Percentiles rank a stretch among this genome's conserved stretches.
These are phyloP conservation scores for Premnoplex brunnescens DNA, from an alignment of 2,797 vertebrate species.

Conservation along the genomic window DNA sequence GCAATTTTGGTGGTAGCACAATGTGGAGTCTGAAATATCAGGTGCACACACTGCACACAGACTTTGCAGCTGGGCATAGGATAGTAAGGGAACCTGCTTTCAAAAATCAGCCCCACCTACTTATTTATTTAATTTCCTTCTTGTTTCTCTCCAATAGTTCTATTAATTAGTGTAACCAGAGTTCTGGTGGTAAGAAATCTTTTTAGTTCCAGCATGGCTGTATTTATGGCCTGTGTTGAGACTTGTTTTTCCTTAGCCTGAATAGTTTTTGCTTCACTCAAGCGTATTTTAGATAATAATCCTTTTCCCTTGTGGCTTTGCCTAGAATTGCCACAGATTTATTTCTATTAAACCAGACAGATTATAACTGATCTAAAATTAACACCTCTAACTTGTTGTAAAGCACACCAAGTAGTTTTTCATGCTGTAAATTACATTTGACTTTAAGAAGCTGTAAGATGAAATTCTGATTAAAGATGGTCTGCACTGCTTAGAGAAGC, in stretches of 20 bases:
- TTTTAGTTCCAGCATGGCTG: not conserved
- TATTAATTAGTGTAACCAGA: not conserved
- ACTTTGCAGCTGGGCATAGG: not conserved
- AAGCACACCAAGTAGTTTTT: not conserved
- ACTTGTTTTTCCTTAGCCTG: not conserved
- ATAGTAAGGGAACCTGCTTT: not conserved
- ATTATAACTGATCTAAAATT: not conserved
- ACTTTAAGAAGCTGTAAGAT: not conserved
- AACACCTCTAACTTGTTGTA: not conserved
- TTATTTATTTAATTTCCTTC: not conserved
- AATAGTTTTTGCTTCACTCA: not conserved
- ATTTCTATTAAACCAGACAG: not conserved
- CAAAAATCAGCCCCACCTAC: not conserved
- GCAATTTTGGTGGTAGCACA: not conserved
- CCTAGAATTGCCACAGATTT: not conserved
- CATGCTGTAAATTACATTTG: not conserved
- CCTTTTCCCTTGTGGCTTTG: not conserved
- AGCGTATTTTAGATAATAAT: not conserved
- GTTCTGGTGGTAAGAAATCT: not conserved
- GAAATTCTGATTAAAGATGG: not conserved
- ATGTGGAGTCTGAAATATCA: not conserved
- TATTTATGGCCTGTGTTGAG: not conserved
- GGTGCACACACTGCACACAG: not conserved
- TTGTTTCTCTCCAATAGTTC: not conserved
- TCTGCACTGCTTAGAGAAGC: not conserved